phyloP scores from a whole-genome alignment of 2,888 invertebrate genomes.

The Lingula anatina region DNA sequence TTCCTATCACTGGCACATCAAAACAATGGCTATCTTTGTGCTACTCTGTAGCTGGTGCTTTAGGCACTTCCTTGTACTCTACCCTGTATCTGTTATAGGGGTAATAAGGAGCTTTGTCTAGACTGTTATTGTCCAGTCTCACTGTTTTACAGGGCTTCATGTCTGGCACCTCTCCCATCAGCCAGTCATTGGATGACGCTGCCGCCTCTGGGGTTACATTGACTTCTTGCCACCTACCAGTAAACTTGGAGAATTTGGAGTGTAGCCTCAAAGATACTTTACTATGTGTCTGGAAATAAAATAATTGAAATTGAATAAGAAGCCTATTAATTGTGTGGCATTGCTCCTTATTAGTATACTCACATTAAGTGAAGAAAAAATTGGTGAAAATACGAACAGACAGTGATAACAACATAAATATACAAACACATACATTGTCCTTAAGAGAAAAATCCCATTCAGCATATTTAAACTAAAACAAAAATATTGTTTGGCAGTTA shows the following conservation, averaged over 20 bases:
- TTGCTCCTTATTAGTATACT: too few relatives aligned
- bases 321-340: too few relatives aligned
- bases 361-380: too few relatives aligned
- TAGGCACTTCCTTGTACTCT: constrained; percentile 15
- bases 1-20: too few relatives aligned
- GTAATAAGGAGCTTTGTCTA: constrained; percentile 67
- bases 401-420: too few relatives aligned
- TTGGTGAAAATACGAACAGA: too few relatives aligned
- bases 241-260: constrained; percentile 66
- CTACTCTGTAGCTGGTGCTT: background rate
- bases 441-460: too few relatives aligned
- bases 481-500: too few relatives aligned
- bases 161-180: constrained; percentile 64
- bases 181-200: constrained; percentile 57
- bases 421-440: too few relatives aligned
- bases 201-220: constrained; percentile 65
- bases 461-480: too few relatives aligned
- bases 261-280: constrained; percentile 61
- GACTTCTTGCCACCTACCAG: constrained; percentile 64
- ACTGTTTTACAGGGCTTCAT: constrained; percentile 64
- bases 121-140: constrained; percentile 63
- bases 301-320: constrained; percentile 9
- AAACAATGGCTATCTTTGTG: too few relatives aligned
- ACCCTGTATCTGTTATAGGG: constrained; percentile 65
- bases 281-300: constrained; percentile 65